Percentiles rank a stretch among this genome's conserved stretches.
Evolutionary conservation across 2,888 invertebrate species (phyloP).

Genomic region (Ametastegia equiseti): DNA sequence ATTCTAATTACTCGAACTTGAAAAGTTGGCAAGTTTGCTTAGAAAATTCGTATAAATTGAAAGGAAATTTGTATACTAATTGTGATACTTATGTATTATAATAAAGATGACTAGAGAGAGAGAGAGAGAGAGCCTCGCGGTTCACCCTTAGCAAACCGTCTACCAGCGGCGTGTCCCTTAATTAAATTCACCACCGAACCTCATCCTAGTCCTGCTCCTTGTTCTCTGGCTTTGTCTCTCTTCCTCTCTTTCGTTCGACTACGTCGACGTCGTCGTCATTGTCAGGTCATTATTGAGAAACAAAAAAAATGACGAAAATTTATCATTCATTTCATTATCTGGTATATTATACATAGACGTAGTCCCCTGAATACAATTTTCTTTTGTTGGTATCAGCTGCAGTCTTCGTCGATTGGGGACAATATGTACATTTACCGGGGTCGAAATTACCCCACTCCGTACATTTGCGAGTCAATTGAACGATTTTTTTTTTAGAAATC

Average conservation of each 20-base stretch:
- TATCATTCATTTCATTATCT: not conserved
- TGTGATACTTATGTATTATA: slow-evolving; percentile 1
- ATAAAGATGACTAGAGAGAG: not conserved
- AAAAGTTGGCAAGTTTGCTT: no score
- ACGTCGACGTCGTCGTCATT: not conserved
- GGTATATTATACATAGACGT: not conserved
- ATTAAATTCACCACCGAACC: slow-evolving; percentile 19
- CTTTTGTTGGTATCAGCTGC: not conserved
- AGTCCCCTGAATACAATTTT: not conserved
- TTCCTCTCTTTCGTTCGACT: not conserved
- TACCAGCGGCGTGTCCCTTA: slow-evolving; percentile 15
- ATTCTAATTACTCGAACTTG: no score
- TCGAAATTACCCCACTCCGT: no score
- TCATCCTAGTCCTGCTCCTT: not conserved
- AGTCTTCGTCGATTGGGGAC: not conserved
- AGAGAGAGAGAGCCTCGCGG: not conserved
- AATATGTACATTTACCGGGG: no score
- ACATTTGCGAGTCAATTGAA: no score
- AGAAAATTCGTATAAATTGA: not conserved
- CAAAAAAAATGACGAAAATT: slow-evolving; percentile 11
- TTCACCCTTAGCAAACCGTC: slow-evolving; percentile 23
- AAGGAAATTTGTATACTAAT: slow-evolving; percentile 8
- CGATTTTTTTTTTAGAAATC: no score
- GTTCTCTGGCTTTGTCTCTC: no score
- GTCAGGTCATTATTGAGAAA: slow-evolving; percentile 4